A percentile compares a stretch with the other conserved stretches of the same genome.
Evolutionary conservation across 1,140 invertebrate genomes (phyloP).

Genomic region (Drosophila sturtevanti): DNA sequence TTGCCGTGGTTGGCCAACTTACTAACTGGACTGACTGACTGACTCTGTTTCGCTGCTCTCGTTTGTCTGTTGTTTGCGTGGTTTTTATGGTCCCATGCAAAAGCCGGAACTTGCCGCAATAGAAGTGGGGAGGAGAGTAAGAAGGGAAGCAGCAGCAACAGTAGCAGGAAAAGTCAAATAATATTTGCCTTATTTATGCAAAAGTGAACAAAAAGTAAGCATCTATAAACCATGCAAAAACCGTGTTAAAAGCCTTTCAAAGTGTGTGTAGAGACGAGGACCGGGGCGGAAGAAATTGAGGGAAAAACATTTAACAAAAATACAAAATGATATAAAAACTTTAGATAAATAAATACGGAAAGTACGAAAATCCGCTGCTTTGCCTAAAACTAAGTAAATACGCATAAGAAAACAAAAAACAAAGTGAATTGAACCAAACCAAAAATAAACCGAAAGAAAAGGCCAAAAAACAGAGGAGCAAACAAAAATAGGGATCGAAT

Average conservation of each 20-base stretch:
- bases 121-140: too few species aligned
- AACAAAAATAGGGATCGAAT: background rate
- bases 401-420: conserved; percentile 40
- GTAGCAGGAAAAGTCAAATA: conserved; percentile 32
- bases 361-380: conserved; percentile 55
- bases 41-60: background rate
- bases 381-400: conserved; percentile 54
- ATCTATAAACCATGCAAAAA: conserved; percentile 49
- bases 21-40: conserved; percentile 1
- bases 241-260: conserved; percentile 64
- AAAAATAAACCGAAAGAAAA: conserved; percentile 27
- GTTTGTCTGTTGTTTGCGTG: conserved; percentile 26
- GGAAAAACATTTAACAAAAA: conserved; percentile 25
- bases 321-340: background rate
- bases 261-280: too few species aligned
- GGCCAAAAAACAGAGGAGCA: background rate
- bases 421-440: background rate
- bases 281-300: too few species aligned
- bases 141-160: conserved; percentile 28
- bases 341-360: conserved; percentile 36
- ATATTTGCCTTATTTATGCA: conserved; percentile 73
- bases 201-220: conserved; percentile 37
- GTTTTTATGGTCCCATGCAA: conserved; percentile 59
- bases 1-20: conserved; percentile 50
- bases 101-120: conserved; percentile 4